These are phyloP conservation scores for Torymus aiolomorphi DNA, from an alignment of 2,888 invertebrate genomes.

Conservation along the genomic window DNA sequence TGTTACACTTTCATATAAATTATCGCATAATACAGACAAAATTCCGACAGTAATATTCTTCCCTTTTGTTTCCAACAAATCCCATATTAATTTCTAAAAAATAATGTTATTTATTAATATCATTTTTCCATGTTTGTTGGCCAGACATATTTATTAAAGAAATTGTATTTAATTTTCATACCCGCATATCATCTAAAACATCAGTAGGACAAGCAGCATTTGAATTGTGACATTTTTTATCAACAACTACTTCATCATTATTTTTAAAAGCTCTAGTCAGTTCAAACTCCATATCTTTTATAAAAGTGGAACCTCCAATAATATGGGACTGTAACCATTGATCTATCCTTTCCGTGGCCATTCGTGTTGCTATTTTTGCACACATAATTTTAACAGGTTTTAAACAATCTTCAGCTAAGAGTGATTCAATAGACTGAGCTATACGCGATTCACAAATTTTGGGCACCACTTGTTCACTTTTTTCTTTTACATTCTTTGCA, in stretches of 20 bases:
- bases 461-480: conserved; percentile 64
- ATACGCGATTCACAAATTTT: conserved; percentile 66
- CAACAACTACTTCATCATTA: conserved; percentile 35
- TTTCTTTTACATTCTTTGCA: conserved; percentile 60
- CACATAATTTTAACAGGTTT: conserved; percentile 77
- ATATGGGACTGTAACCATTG: conserved; percentile 79
- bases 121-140: background rate
- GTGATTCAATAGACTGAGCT: conserved; percentile 72
- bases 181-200: conserved; percentile 66
- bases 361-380: conserved; percentile 76
- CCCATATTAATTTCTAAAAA: conserved; percentile 66
- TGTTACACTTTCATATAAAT: conserved; percentile 64
- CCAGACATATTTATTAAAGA: background rate
- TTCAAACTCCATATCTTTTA: conserved; percentile 68
- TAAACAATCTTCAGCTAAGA: conserved; percentile 78
- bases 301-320: conserved; percentile 65
- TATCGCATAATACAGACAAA: conserved; percentile 62
- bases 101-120: conserved; percentile 11
- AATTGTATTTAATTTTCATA: conserved; percentile 55
- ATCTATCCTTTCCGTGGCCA: conserved; percentile 77
- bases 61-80: conserved; percentile 67
- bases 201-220: conserved; percentile 64
- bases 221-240: conserved; percentile 62
- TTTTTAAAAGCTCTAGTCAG: conserved; percentile 62
- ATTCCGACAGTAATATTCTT: conserved; percentile 59